Conservation (phyloP, 2,888 invertebrate genomes). For the Hyposoter didymator region DNA sequence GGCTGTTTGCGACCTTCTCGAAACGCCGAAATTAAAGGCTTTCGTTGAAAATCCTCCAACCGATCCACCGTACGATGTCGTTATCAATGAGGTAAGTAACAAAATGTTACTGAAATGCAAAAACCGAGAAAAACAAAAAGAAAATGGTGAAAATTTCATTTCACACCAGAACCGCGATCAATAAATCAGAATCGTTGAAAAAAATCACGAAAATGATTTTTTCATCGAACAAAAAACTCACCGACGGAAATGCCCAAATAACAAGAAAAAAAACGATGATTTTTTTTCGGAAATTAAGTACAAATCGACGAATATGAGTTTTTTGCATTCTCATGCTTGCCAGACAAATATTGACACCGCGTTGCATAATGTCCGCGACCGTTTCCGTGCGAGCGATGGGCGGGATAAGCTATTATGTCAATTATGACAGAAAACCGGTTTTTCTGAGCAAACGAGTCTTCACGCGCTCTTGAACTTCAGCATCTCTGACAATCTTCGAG, state of each 20-base stretch:
- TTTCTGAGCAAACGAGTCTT: constrained; percentile 3
- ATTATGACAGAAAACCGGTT: constrained; percentile 51
- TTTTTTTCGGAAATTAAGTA: neutral
- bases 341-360: neutral
- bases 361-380: neutral
- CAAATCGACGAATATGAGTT: neutral
- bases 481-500: neutral
- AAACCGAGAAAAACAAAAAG: neutral
- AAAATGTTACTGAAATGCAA: neutral
- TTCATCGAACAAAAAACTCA: neutral
- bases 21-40: constrained; percentile 62
- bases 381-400: neutral
- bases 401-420: constrained; percentile 10
- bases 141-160: neutral
- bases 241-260: neutral
- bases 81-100: constrained; percentile 74
- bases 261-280: neutral
- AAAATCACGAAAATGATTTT: too few relatives aligned
- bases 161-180: too few relatives aligned
- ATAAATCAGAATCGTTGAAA: too few relatives aligned
- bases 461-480: neutral
- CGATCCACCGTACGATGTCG: constrained; percentile 74
- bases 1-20: constrained; percentile 64
- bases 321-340: neutral
- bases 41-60: constrained; percentile 72